Evolutionary conservation across 2,888 invertebrate species (phyloP), one percentile per base, ranked within the genome.

Genomic region (Drosophila prostipennis): DNA sequence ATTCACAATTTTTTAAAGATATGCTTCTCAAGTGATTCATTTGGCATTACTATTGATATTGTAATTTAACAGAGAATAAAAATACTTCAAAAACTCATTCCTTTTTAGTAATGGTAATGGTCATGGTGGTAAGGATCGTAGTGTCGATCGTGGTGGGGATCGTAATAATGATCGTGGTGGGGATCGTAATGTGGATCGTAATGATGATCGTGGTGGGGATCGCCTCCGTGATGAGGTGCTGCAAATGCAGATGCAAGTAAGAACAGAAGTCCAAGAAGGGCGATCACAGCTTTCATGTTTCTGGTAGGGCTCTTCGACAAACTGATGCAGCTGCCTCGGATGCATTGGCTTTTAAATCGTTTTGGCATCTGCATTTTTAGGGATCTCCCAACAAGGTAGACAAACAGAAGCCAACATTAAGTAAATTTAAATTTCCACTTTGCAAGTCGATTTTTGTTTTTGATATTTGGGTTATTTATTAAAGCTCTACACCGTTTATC

Each of bases 401-500:
- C 34, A 63, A 60, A 63, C 61, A 59, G 6, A 59, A 0, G 2
- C 2, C 4, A 14, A 61, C 16, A 16, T 29, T 23, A 37, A 8
- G 40, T 34, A 42, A 42, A 60, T 26, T 16, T 63, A 16, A 40
- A 1, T 7, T 2, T 6, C 56, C 14, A 10, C 48, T 6, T 16
- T 16, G 48, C 6, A 13, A 13, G 6, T 4, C 13, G 23, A 34
- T 34, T 13, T 32, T 55, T 43, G 13, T 16, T 49, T 6, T 55
- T 14, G 14, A 26, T 53, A 53, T 58, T 36, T 72, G 42, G 70
- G 52, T 75, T 72, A 70, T 53, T 79, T 76, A 68, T 48, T 87
- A 82, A 82, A 82, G 82, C 82, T 87, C 70, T 72, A 72, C 60
- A 87, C 79, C 78, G 65, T 78, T 81, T 82, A 82, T 82, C 82